These are phyloP conservation scores for Chelidonichthys spinosus DNA, from an alignment of 2,797 vertebrate genomes.

Conservation along the genomic window DNA sequence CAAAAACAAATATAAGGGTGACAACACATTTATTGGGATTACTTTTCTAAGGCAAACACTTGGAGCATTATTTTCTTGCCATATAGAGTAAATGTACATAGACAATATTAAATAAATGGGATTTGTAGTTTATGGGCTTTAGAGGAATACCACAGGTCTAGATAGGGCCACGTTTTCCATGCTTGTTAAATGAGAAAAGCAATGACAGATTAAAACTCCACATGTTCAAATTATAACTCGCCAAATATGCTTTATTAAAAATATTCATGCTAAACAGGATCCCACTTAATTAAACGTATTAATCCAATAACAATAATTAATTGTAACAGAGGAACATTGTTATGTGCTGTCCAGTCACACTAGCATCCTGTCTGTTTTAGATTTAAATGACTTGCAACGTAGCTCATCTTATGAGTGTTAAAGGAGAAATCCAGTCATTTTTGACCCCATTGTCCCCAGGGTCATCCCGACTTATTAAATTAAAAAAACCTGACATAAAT, in stretches of 20 bases:
- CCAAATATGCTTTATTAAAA: constrained; percentile 1
- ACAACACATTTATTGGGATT: not conserved
- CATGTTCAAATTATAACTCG: constrained; percentile 8
- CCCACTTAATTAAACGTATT: not conserved
- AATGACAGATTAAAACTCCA: not conserved
- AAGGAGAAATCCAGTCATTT: too few relatives aligned
- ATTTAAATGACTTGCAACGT: not conserved
- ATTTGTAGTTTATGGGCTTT: not conserved
- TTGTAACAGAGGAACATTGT: not conserved
- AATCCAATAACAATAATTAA: not conserved
- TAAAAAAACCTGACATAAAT: too few relatives aligned
- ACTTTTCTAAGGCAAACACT: not conserved
- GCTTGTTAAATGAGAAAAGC: not conserved
- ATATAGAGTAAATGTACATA: not conserved
- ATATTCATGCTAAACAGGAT: not conserved
- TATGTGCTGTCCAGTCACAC: not conserved
- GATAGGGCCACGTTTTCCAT: not conserved
- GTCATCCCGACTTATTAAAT: too few relatives aligned
- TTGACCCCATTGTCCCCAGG: too few relatives aligned
- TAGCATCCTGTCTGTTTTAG: not conserved
- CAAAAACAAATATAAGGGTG: not conserved
- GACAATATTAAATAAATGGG: not conserved
- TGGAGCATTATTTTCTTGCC: not conserved
- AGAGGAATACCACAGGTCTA: not conserved
- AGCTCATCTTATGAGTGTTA: not conserved